Base-by-base conservation (phyloP, 2,113 vertebrate genomes). In the Chlamydotis undulata region DNA sequence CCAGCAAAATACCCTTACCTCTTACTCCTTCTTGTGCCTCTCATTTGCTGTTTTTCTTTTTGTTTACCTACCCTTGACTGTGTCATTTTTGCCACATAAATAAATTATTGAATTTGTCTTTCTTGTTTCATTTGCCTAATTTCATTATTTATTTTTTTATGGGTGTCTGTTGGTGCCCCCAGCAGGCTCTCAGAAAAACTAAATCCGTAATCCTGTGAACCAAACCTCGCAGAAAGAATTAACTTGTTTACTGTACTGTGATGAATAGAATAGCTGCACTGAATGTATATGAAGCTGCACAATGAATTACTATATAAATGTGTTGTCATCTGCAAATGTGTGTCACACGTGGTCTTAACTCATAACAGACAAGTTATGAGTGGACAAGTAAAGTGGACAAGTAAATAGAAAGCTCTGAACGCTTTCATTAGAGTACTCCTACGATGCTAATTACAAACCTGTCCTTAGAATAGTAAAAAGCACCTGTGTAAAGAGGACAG, bases 171-270 rank as follows among this genome's bases (percentile, higher is more conserved):
- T 96, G 90, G 92, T 96, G 96, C 93, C 97, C 87, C 87, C 96
- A 91, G 23, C 90, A 96, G 96, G 94, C 57, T 85, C n/a, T 84
- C 24, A 84, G 89, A 65, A 91, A 96, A 94, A 95, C 21, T 65
- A 70, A 73, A 69, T 64, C 25, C 83, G 24, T 31, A 68, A 56
- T 53, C 19, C 57, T 56, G 33, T 43, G 64, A 94, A 83, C 13
- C 23, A 94, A 71, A 56, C 12, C 19, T 45, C 59, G 47, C 50
- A 93, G 80, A 90, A 93, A 71, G 61, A 55, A 82, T 83, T n/a
- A 52, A 61, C 12, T 75, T 78, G 7, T 64, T 92, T 90, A 68
- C 64, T 64, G 14, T n/a, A 64, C 12, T 43, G 39, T 80, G 61
- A 82, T 39, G 45, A 89, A 77, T 0, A 75, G 37, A 86, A 55